Evolutionary conservation across 2,888 invertebrate species (phyloP).

Genomic region (Dione vanillae): DNA sequence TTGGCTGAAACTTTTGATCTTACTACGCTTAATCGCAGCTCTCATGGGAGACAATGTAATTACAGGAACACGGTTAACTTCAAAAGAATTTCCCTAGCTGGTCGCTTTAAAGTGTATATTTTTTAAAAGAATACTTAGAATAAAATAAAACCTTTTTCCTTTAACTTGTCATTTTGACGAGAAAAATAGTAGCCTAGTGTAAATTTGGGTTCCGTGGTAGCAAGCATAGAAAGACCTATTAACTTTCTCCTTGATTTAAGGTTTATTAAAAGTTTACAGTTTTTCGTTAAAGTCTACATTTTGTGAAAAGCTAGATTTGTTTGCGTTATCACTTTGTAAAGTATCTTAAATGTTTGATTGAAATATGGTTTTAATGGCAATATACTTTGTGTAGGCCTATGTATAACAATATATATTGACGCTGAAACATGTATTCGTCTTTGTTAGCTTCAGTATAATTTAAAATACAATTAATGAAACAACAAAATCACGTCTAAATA

Average conservation of each 20-base stretch:
- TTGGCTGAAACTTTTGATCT: conserved; percentile 34
- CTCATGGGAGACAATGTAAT: conserved; percentile 17
- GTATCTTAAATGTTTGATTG: no score
- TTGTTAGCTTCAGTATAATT: no score
- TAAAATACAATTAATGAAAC: not conserved
- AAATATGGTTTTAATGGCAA: no score
- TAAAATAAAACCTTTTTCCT: not conserved
- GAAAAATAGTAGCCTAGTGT: not conserved
- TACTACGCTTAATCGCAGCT: conserved; percentile 10
- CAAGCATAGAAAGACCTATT: no score
- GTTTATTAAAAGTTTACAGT: no score
- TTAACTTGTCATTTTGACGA: not conserved
- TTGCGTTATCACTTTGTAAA: no score
- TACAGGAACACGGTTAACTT: conserved; percentile 30
- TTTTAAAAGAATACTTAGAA: not conserved
- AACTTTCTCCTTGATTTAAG: no score
- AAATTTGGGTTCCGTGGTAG: not conserved
- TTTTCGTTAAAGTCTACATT: no score
- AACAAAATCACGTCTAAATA: conserved; percentile 5
- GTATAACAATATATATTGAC: no score
- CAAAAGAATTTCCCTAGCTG: not conserved
- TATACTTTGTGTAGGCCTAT: no score
- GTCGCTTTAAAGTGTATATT: not conserved
- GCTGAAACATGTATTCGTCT: no score
- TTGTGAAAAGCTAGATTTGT: no score